Evolutionary conservation across 2,888 invertebrate genomes (phyloP).

Genomic region (Muschampia plurimacula): DNA sequence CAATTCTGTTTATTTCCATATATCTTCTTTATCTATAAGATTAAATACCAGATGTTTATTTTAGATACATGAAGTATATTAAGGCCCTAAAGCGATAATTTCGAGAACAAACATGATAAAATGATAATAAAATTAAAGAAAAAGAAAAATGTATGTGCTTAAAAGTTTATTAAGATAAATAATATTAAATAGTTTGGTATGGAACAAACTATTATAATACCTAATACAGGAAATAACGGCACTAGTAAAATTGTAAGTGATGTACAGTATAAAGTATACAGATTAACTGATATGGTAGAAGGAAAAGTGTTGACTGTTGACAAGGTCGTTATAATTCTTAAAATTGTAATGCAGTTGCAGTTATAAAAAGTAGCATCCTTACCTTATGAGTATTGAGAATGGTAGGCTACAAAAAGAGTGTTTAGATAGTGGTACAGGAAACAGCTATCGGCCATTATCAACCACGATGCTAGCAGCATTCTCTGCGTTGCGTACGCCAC

Average conservation of each 20-base stretch:
- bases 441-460: constrained; percentile 75
- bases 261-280: background rate
- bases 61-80: background rate
- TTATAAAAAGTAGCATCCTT: constrained; percentile 10
- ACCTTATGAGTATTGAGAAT: constrained; percentile 43
- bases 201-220: background rate
- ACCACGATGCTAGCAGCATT: constrained; percentile 56
- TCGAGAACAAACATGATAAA: background rate
- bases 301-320: background rate
- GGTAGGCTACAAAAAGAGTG: constrained; percentile 68
- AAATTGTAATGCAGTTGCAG: constrained; percentile 7
- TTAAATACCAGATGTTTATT: background rate
- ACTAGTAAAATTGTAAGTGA: background rate
- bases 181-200: background rate
- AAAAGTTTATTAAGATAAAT: background rate
- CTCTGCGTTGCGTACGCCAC: constrained; percentile 53
- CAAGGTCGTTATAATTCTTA: background rate
- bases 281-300: background rate
- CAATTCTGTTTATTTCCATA: background rate
- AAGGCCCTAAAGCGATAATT: background rate
- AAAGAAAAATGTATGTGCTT: background rate
- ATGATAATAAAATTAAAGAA: background rate
- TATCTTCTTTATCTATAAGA: background rate
- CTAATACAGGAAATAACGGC: background rate
- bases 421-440: constrained; percentile 74